These are phyloP conservation scores for Ischnura elegans DNA, from an alignment of 2,888 invertebrate genomes.

Conservation along the genomic window DNA sequence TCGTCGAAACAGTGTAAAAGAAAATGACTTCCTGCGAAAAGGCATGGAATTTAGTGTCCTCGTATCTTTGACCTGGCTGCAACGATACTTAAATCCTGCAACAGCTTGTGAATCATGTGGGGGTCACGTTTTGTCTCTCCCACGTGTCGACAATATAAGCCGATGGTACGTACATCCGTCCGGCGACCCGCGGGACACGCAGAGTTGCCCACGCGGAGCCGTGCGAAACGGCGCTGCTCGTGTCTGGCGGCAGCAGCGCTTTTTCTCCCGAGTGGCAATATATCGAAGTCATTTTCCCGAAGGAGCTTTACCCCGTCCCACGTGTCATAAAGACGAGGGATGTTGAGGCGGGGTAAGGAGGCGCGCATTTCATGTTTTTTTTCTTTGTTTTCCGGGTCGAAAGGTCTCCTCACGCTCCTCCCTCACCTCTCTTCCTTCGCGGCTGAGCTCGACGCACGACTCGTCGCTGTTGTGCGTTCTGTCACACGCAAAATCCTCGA, in stretches of 20 bases:
- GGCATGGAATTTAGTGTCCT: too few relatives aligned
- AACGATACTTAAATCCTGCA: too few relatives aligned
- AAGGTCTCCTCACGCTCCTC: background rate
- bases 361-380: too few relatives aligned
- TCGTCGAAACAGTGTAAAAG: too few relatives aligned
- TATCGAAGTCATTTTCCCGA: slow-evolving; percentile 4
- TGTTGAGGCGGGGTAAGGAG: background rate
- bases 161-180: background rate
- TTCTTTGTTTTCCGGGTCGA: background rate
- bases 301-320: background rate
- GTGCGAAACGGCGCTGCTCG: background rate
- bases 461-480: background rate
- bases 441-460: background rate
- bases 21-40: too few relatives aligned
- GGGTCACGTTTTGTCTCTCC: too few relatives aligned
- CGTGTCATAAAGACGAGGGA: background rate
- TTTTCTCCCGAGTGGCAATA: background rate
- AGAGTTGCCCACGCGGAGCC: background rate
- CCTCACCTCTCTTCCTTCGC: background rate
- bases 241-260: background rate
- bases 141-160: background rate
- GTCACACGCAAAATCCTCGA: background rate
- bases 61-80: too few relatives aligned
- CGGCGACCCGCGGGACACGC: background rate
- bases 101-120: too few relatives aligned